phyloP scores from a whole-genome alignment of 2,797 vertebrate species.

The Typhlichthys subterraneus region DNA sequence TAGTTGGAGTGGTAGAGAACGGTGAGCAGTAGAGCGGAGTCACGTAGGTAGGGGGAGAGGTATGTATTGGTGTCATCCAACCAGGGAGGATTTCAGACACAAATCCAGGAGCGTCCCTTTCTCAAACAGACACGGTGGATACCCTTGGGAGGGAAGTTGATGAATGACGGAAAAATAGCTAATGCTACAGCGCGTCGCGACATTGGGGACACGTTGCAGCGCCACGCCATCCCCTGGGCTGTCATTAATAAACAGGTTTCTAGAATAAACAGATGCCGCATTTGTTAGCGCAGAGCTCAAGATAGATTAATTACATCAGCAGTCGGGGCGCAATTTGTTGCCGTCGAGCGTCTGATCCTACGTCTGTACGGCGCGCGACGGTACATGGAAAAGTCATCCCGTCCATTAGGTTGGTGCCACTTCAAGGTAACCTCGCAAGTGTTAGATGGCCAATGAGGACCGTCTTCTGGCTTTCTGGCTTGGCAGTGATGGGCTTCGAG shows the following conservation, averaged over 20 bases:
- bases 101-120: too few species aligned
- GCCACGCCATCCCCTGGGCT: slow-evolving; percentile 17
- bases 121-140: background rate
- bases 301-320: slow-evolving; percentile 52
- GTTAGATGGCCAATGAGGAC: slow-evolving; percentile 40
- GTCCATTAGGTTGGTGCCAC: slow-evolving; percentile 57
- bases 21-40: too few species aligned
- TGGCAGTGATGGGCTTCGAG: slow-evolving; percentile 46
- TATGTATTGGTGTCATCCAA: too few species aligned
- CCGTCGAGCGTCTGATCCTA: slow-evolving; percentile 16
- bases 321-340: slow-evolving; percentile 45
- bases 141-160: slow-evolving; percentile 55
- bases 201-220: slow-evolving; percentile 42
- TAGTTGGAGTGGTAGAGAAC: too few species aligned
- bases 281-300: slow-evolving; percentile 52
- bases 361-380: slow-evolving; percentile 31
- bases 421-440: slow-evolving; percentile 65
- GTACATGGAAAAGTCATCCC: slow-evolving; percentile 55
- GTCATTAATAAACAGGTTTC: slow-evolving; percentile 49
- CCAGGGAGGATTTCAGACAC: too few species aligned
- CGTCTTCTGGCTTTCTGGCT: slow-evolving; percentile 21
- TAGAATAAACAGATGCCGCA: slow-evolving; percentile 54
- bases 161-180: slow-evolving; percentile 39
- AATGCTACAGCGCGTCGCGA: slow-evolving; percentile 39
- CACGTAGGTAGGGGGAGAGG: too few species aligned